These are phyloP conservation scores for Drosophila saltans DNA, from an alignment of 1,140 invertebrate species.

Conservation along the genomic window DNA sequence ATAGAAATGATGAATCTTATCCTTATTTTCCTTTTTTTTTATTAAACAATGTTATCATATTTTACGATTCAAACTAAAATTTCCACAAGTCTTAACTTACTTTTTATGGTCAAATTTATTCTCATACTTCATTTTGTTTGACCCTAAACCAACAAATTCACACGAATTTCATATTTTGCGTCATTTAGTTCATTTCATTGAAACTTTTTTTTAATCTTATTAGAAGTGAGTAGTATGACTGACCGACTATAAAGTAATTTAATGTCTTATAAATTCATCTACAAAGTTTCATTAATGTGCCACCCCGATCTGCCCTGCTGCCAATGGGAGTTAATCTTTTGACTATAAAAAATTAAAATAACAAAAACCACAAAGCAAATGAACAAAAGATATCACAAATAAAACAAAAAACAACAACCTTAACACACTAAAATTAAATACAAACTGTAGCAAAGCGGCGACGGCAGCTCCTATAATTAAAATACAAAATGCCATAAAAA, in stretches of 20 bases:
- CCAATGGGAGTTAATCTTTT: slow-evolving; percentile 53
- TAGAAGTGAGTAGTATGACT: slow-evolving; percentile 42
- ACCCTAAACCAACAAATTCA: slow-evolving; percentile 29
- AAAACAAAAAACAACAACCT: slow-evolving; percentile 34
- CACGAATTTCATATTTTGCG: slow-evolving; percentile 32
- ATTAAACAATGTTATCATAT: too few relatives aligned
- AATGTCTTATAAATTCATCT: slow-evolving; percentile 24
- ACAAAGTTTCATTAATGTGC: slow-evolving; percentile 35
- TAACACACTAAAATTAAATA: slow-evolving; percentile 38
- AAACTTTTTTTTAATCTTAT: slow-evolving; percentile 30
- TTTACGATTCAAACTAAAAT: background rate
- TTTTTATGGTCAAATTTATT: slow-evolving; percentile 5
- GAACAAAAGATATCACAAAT: slow-evolving; percentile 42
- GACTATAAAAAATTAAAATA: slow-evolving; percentile 66
- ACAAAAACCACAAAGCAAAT: slow-evolving; percentile 54
- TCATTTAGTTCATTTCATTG: slow-evolving; percentile 33
- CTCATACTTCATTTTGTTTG: slow-evolving; percentile 35
- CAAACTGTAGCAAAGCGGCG: slow-evolving; percentile 26
- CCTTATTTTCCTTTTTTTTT: too few relatives aligned
- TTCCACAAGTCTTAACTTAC: background rate
- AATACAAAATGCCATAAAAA: slow-evolving; percentile 69
- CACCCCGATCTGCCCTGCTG: slow-evolving; percentile 7
- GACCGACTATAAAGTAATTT: slow-evolving; percentile 49
- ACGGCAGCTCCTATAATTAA: slow-evolving; percentile 58
- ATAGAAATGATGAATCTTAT: too few relatives aligned